Percentiles rank a stretch among this genome's conserved stretches.
These are phyloP conservation scores for Cricetomys ansorgei DNA, from an alignment of 2,113 vertebrate genomes.

Conservation along the genomic window DNA sequence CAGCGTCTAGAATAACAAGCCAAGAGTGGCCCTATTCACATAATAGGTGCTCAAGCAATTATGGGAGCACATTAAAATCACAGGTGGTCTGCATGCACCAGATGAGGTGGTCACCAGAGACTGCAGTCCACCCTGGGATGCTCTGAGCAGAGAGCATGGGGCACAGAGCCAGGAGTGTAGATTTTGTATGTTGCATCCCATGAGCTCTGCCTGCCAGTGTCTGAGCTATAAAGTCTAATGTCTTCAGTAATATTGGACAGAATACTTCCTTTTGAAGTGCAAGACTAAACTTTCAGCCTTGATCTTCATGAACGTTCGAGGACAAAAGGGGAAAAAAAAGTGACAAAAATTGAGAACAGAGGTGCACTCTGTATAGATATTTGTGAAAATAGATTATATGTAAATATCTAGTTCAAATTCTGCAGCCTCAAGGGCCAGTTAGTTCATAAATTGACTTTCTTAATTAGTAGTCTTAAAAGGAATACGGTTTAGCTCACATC, in stretches of 20 bases:
- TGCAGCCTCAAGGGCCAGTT: background rate
- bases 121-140: background rate
- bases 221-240: background rate
- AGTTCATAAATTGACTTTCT: constrained; percentile 31
- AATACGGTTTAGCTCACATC: background rate
- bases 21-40: background rate
- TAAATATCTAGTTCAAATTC: background rate
- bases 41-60: constrained; percentile 38
- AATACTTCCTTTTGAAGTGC: background rate
- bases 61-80: constrained; percentile 32
- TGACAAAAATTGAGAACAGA: constrained; percentile 42
- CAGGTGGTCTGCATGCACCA: background rate
- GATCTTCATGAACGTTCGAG: background rate
- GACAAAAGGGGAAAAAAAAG: background rate
- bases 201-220: constrained; percentile 33
- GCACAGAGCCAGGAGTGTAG: background rate
- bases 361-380: background rate
- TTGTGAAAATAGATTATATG: constrained; percentile 52
- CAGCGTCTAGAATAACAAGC: constrained; percentile 17
- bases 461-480: background rate
- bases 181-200: background rate
- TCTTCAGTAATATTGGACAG: constrained; percentile 11
- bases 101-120: background rate
- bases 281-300: constrained; percentile 35
- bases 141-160: background rate